Evolutionary conservation across 1,140 invertebrate species (phyloP).

Genomic region (Belonocnema kinseyi): DNA sequence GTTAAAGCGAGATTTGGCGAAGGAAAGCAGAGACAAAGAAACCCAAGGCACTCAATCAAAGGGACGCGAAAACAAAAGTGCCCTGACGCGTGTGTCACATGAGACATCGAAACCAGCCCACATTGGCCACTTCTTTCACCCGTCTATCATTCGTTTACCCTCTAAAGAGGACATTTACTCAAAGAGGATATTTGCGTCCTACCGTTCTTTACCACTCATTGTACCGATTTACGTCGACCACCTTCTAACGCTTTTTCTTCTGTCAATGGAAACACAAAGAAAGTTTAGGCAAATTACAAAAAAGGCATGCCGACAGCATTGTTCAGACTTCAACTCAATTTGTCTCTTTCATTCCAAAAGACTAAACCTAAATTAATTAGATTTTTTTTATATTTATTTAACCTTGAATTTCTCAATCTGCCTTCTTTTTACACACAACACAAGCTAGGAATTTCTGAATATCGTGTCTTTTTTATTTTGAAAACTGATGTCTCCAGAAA

Average conservation of each 20-base stretch:
- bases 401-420: no score
- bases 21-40: constrained; percentile 58
- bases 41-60: constrained; percentile 70
- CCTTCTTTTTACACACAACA: no score
- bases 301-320: neutral
- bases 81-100: constrained; percentile 70
- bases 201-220: constrained; percentile 39
- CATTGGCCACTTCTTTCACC: constrained; percentile 76
- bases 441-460: no score
- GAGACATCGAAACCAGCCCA: constrained; percentile 75
- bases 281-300: constrained; percentile 17
- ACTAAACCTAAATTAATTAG: neutral
- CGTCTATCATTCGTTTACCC: constrained; percentile 70
- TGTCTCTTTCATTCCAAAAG: constrained; percentile 6
- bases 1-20: constrained; percentile 46
- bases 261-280: constrained; percentile 22
- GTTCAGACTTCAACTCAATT: neutral
- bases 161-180: constrained; percentile 61
- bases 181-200: constrained; percentile 64
- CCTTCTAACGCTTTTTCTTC: neutral
- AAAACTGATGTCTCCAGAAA: no score
- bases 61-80: constrained; percentile 71
- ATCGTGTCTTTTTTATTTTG: no score
- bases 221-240: constrained; percentile 25
- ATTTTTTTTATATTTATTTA: no score